These are phyloP conservation scores for Tupaia tana DNA, from an alignment of 2,113 vertebrate genomes.

Conservation along the genomic window DNA sequence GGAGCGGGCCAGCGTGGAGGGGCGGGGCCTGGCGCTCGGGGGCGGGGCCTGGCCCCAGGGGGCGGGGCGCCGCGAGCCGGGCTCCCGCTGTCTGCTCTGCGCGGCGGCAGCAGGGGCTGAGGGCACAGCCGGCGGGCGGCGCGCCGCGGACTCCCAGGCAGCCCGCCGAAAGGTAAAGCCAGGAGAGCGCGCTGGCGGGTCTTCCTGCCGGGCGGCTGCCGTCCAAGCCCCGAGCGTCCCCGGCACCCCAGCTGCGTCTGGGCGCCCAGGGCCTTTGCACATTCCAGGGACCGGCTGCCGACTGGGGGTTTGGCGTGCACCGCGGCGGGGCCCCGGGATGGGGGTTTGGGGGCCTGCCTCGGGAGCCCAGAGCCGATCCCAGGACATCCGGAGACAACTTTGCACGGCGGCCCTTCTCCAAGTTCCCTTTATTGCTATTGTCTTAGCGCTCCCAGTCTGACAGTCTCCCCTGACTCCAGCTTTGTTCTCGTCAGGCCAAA, in stretches of 20 bases:
- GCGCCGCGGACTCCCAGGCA: slow-evolving; percentile 70
- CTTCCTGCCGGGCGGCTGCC: slow-evolving; percentile 47
- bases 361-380: neutral
- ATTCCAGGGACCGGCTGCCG: neutral
- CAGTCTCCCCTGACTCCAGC: slow-evolving; percentile 74
- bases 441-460: slow-evolving; percentile 67
- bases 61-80: slow-evolving; percentile 47
- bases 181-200: slow-evolving; percentile 64
- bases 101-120: slow-evolving; percentile 64
- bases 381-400: slow-evolving; percentile 72
- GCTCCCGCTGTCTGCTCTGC: slow-evolving; percentile 40
- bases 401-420: slow-evolving; percentile 51
- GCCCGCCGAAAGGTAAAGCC: slow-evolving; percentile 77
- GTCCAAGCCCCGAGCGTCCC: neutral
- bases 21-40: slow-evolving; percentile 12
- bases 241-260: neutral
- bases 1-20: neutral
- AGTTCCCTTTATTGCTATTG: slow-evolving; percentile 82
- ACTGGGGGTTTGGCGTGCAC: slow-evolving; percentile 29
- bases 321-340: neutral
- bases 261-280: slow-evolving; percentile 48
- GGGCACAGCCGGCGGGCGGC: slow-evolving; percentile 76
- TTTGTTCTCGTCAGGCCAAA: slow-evolving; percentile 78
- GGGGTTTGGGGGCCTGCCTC: neutral
- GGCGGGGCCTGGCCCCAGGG: slow-evolving; percentile 30